Evolutionary conservation across 2,113 vertebrate species (phyloP).

Genomic region (Centropus bengalensis): DNA sequence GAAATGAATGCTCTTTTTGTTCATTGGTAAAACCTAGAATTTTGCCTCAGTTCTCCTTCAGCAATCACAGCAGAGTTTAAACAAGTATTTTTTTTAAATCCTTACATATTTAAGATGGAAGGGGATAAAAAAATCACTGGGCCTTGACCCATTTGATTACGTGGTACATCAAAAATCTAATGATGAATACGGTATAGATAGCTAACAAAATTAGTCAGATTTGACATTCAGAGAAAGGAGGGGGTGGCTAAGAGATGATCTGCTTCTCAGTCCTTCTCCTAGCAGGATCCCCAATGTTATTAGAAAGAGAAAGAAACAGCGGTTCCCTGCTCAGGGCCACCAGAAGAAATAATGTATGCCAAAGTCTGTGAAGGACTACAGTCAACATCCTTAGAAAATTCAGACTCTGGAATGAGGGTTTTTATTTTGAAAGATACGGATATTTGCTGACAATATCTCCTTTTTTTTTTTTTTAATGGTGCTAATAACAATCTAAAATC

Average conservation of each 20-base stretch:
- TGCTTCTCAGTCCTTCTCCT: not conserved
- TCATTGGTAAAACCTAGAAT: not conserved
- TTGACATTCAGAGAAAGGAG: not conserved
- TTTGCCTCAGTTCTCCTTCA: not conserved
- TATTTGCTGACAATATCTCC: not conserved
- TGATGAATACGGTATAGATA: not conserved
- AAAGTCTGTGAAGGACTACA: not conserved
- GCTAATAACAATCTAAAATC: not conserved
- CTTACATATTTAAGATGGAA: not conserved
- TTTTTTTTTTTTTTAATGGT: not conserved
- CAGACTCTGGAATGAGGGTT: not conserved
- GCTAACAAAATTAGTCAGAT: not conserved
- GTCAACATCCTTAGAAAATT: not conserved
- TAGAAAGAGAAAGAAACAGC: not conserved
- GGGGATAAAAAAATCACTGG: not conserved
- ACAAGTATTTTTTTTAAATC: not conserved
- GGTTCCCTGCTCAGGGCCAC: not conserved
- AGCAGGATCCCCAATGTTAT: not conserved
- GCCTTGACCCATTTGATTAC: not conserved
- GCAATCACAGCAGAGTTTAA: not conserved
- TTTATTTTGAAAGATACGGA: not conserved
- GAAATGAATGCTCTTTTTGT: not conserved
- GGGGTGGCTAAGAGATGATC: not conserved
- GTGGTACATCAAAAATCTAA: not conserved
- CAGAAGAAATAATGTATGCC: not conserved